phyloP scores from a whole-genome alignment of 2,888 invertebrate genomes.

The Spilarctia lutea region DNA sequence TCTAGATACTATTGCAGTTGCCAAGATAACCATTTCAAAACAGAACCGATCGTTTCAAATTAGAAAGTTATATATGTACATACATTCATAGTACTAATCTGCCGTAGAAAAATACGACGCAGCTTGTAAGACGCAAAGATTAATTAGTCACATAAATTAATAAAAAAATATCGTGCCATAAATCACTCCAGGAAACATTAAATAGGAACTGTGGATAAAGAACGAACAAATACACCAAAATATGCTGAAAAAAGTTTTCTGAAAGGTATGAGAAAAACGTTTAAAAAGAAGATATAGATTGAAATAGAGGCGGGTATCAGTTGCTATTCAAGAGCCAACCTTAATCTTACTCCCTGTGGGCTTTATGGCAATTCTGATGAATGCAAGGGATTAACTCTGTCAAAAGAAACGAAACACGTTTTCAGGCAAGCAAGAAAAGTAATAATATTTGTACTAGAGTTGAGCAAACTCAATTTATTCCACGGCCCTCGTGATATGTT shows the following conservation, averaged over 20 bases:
- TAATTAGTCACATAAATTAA: neutral
- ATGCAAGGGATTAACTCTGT: constrained; percentile 58
- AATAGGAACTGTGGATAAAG: neutral
- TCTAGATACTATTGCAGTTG: neutral
- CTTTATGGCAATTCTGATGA: constrained; percentile 55
- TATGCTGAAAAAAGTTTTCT: constrained; percentile 41
- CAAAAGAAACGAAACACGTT: constrained; percentile 45
- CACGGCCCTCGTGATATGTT: constrained; percentile 9
- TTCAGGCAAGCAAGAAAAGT: constrained; percentile 37
- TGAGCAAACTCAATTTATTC: constrained; percentile 46
- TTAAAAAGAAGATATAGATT: constrained; percentile 42
- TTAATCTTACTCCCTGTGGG: constrained; percentile 54
- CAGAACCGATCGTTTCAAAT: neutral
- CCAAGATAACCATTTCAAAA: neutral
- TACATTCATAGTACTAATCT: constrained; percentile 14
- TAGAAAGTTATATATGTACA: neutral
- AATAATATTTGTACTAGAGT: constrained; percentile 42
- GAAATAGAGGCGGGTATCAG: constrained; percentile 39
- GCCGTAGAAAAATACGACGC: constrained; percentile 20
- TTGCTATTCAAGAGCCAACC: constrained; percentile 55
- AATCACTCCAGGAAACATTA: constrained; percentile 6
- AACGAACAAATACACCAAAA: constrained; percentile 20
- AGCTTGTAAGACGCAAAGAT: neutral
- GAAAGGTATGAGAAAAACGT: constrained; percentile 47
- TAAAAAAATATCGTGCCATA: neutral